Evolutionary conservation across 2,797 vertebrate genomes (phyloP), one percentile per base, ranked within the genome.

Genomic region (Sciurus carolinensis): DNA sequence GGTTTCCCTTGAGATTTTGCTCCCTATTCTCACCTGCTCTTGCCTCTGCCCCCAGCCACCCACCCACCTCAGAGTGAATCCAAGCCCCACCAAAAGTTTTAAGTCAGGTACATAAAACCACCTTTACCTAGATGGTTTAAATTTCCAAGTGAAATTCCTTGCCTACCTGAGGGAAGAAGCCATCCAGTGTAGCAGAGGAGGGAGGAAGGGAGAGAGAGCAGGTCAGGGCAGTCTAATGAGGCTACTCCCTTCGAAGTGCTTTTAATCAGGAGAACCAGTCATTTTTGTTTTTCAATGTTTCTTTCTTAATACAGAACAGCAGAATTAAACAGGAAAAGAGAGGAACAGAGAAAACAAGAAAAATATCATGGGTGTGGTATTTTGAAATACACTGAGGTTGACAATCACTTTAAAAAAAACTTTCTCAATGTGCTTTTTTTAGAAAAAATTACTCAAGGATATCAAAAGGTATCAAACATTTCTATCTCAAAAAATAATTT

Each of bases 91-190:
- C 7, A 14, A 28, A 83, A 54, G n/a, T 30, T 87, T 30, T 20
- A 72, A 47, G 18, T 47, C 67, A 72, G 64, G 13, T 42, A n/a
- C 59, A 59, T 0, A 90, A 42, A 89, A 52, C 7, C 36, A 52
- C 18, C 8, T 52, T 94, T 59, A 69, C 20, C 7, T 12, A 79
- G n/a, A 64, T 1, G 18, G 28, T 64, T 64, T n/a, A 86, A 92
- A n/a, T 83, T 20, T 79, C 39, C 87, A 95, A 69, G 66, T 24
- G 24, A 96, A 97, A 97, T 96, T 81, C 83, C 44, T 87, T 54
- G 42, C 28, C 84, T 69, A 28, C 67, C 44, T 42, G 76, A 66
- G 87, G n/a, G n/a, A 87, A 71, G 77, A 64, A 33, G 47, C 10
- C 47, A 42, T 50, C 28, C 62, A 62, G 26, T 1, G 20, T 10